Conservation (phyloP, 2,888 invertebrate species). For the Poecilus cupreus region DNA sequence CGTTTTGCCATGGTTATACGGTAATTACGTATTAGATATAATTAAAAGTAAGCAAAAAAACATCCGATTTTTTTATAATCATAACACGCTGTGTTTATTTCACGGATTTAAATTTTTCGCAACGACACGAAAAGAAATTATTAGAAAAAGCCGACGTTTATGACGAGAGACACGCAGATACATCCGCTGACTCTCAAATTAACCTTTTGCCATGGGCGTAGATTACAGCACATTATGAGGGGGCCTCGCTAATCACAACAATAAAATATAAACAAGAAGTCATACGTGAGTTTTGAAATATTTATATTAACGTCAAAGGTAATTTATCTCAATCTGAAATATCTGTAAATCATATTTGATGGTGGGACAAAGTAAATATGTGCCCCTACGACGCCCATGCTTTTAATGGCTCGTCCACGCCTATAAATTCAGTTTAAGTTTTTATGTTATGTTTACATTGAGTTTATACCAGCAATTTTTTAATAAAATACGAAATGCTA, state of each 20-base stretch:
- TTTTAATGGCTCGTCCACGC: no score
- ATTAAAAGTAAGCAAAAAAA: constrained; percentile 2
- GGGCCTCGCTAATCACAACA: no score
- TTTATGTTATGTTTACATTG: neutral
- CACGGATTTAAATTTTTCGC: neutral
- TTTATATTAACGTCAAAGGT: no score
- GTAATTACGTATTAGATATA: neutral
- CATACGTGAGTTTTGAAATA: no score
- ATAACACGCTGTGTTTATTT: no score
- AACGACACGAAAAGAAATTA: neutral
- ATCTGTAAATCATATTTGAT: no score
- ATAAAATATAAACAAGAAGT: no score
- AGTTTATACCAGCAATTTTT: neutral
- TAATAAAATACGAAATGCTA: neutral
- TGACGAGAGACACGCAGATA: neutral
- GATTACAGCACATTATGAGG: no score
- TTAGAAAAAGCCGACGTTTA: neutral
- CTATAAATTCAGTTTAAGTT: neutral
- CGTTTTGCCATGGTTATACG: neutral
- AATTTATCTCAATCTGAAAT: no score
- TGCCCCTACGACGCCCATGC: no score
- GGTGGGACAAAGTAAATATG: no score
- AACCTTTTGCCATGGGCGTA: neutral
- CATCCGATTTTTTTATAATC: neutral
- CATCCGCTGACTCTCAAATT: neutral